These are phyloP conservation scores for Porphyrio hochstetteri DNA, from an alignment of 2,113 vertebrate species.

Conservation along the genomic window DNA sequence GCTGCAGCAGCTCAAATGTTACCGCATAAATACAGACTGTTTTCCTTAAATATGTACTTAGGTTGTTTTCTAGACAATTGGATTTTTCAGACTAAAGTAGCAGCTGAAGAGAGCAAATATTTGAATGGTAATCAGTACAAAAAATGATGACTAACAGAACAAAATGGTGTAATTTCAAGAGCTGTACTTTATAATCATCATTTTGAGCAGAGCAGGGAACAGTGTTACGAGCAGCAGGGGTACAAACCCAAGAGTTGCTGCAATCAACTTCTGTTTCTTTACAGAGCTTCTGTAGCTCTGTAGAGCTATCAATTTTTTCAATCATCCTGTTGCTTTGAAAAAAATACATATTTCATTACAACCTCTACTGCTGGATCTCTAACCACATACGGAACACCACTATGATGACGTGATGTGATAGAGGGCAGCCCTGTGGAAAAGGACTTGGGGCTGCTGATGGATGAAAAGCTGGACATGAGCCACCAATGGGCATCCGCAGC, in stretches of 20 bases:
- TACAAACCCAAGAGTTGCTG: not conserved
- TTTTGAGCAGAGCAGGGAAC: not conserved
- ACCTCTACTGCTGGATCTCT: not conserved
- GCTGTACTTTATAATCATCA: not conserved
- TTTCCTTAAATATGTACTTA: conserved; percentile 5
- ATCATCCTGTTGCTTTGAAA: not conserved
- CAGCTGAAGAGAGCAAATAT: conserved; percentile 34
- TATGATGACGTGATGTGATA: too few species aligned
- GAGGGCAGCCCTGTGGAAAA: too few species aligned
- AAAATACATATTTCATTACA: not conserved
- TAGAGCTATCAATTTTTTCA: not conserved
- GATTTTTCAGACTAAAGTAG: not conserved
- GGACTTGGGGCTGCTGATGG: too few species aligned
- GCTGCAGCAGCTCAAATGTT: not conserved
- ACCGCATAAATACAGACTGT: not conserved
- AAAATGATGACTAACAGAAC: not conserved
- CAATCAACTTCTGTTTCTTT: not conserved
- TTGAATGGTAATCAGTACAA: not conserved
- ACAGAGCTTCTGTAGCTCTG: not conserved
- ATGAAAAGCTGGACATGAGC: too few species aligned
- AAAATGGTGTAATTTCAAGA: conserved; percentile 20
- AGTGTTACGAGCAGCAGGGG: not conserved
- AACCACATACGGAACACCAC: too few species aligned
- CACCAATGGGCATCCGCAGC: too few species aligned
- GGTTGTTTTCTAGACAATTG: conserved; percentile 39